These are phyloP conservation scores for Sphaerodactylus townsendi DNA, from an alignment of 2,113 vertebrate genomes.

Conservation along the genomic window DNA sequence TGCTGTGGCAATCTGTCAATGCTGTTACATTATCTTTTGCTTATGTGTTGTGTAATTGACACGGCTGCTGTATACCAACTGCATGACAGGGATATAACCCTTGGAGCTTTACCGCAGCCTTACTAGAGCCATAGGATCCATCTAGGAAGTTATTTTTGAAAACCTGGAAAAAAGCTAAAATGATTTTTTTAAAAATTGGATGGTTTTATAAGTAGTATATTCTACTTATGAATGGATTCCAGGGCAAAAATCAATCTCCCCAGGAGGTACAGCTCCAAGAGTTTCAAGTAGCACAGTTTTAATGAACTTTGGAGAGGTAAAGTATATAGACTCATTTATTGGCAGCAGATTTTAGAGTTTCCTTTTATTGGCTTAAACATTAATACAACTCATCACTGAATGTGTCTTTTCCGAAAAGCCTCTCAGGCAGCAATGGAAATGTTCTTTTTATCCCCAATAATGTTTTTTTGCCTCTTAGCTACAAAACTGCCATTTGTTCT, in stretches of 20 bases:
- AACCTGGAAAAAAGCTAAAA: background rate
- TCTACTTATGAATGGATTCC: background rate
- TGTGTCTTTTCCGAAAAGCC: background rate
- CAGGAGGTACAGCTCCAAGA: background rate
- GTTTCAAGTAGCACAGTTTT: background rate
- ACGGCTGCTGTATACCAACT: background rate
- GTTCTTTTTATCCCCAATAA: slow-evolving; percentile 33
- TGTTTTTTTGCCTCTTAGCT: background rate
- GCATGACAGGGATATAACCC: background rate
- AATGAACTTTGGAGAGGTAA: background rate
- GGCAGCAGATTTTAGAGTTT: background rate
- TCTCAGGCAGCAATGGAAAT: slow-evolving; percentile 8
- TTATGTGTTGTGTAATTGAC: background rate
- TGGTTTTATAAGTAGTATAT: background rate
- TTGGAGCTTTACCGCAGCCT: background rate
- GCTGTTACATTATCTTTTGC: too few relatives aligned
- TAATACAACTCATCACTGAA: background rate
- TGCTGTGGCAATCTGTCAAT: too few relatives aligned
- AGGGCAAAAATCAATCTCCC: slow-evolving; percentile 6
- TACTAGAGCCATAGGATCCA: background rate
- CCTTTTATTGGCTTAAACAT: slow-evolving; percentile 10
- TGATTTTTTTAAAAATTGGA: background rate
- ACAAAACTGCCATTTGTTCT: background rate
- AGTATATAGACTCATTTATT: background rate
- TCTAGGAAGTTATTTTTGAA: too few relatives aligned